Evolutionary conservation across 2,888 invertebrate genomes (phyloP).

Genomic region (Steinernema carpocapsae): DNA sequence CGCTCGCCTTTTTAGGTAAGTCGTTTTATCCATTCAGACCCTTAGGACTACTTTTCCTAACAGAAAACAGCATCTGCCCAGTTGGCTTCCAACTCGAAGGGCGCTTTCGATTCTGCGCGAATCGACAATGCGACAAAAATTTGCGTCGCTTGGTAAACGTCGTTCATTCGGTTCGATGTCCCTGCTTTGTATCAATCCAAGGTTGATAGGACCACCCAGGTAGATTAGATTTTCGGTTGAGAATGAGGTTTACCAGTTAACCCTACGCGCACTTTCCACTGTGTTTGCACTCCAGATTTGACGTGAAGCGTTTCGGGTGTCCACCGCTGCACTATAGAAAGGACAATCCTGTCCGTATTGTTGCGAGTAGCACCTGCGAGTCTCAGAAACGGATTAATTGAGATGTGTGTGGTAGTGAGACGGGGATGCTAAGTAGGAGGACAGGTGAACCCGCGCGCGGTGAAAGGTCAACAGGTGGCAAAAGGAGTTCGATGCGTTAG

Average conservation of each 20-base stretch:
- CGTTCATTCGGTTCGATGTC: conserved; percentile 8
- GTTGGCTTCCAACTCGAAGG: conserved; percentile 1
- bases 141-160: conserved; percentile 1
- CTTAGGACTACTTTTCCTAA: not conserved
- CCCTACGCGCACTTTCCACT: too few relatives aligned
- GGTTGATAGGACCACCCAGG: conserved; percentile 19
- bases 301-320: not conserved
- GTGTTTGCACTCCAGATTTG: conserved; percentile 8
- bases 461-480: too few relatives aligned
- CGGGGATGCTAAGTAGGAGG: too few relatives aligned
- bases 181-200: not conserved
- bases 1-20: conserved; percentile 41
- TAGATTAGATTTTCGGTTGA: not conserved
- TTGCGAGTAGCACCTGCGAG: conserved; percentile 15
- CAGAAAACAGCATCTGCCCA: not conserved
- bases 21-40: not conserved
- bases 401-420: not conserved
- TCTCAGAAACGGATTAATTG: conserved; percentile 10
- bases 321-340: not conserved
- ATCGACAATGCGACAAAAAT: not conserved
- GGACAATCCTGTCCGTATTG: too few relatives aligned
- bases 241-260: not conserved
- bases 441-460: too few relatives aligned
- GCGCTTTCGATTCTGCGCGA: conserved; percentile 5
- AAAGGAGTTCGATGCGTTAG: too few relatives aligned